phyloP scores from a whole-genome alignment of 2,113 vertebrate genomes.

The Otis tarda region DNA sequence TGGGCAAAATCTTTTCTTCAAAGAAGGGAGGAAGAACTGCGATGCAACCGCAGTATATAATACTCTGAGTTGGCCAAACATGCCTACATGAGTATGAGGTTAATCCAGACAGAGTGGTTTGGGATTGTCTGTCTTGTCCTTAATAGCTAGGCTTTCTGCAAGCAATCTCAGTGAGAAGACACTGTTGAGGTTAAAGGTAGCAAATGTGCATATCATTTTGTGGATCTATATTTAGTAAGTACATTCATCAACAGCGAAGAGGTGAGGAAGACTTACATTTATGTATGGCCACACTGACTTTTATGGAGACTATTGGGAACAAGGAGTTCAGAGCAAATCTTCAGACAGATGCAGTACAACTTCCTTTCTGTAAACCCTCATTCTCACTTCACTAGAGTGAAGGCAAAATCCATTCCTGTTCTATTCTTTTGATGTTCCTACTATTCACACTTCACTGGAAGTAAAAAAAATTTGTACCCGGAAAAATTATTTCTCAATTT shows the following conservation, averaged over 20 bases:
- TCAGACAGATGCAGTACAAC: not conserved
- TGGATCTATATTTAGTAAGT: not conserved
- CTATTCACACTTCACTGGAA: not conserved
- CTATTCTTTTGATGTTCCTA: not conserved
- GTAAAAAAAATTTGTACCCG: not conserved
- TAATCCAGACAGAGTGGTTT: not conserved
- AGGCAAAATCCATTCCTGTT: not conserved
- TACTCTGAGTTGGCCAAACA: not conserved
- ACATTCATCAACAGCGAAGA: not conserved
- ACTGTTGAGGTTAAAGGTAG: not conserved
- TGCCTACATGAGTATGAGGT: not conserved
- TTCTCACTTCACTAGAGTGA: not conserved
- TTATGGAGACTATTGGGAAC: not conserved
- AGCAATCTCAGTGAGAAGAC: fast-evolving
- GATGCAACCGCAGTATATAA: not conserved
- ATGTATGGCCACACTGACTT: not conserved
- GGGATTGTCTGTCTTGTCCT: not conserved
- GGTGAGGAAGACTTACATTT: not conserved
- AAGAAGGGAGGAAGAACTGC: not conserved
- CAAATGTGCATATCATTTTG: not conserved
- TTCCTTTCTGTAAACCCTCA: not conserved
- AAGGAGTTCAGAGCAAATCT: not conserved
- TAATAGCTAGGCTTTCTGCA: not conserved
- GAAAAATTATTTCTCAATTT: not conserved
- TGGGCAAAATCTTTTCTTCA: not conserved